Conservation (phyloP, 2,113 vertebrate genomes). For the Regulus satrapa region DNA sequence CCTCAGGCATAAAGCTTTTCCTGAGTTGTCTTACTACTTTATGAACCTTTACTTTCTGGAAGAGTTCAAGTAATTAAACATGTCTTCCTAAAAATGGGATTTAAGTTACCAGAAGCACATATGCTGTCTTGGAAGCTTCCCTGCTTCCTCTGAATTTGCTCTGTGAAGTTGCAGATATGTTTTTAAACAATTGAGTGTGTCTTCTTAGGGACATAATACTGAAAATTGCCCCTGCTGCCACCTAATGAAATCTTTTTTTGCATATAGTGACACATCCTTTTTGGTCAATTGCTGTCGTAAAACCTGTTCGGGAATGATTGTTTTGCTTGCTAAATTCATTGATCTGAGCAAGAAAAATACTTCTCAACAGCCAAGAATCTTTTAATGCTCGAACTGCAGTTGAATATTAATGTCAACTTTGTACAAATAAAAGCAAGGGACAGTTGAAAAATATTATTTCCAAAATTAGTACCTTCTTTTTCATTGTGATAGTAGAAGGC, state of each 20-base stretch:
- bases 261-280: neutral
- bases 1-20: neutral
- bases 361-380: neutral
- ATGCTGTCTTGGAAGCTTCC: neutral
- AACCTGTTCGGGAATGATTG: neutral
- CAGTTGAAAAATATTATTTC: neutral
- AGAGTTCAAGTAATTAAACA: neutral
- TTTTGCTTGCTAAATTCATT: neutral
- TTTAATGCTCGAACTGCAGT: neutral
- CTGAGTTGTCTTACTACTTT: neutral
- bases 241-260: neutral
- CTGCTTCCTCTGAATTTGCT: neutral
- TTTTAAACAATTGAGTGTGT: neutral
- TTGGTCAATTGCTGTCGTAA: neutral
- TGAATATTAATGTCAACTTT: neutral
- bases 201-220: neutral
- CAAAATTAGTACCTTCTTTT: neutral
- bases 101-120: neutral
- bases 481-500: neutral
- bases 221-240: neutral
- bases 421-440: neutral
- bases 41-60: neutral
- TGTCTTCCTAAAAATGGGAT: neutral
- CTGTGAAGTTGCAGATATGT: neutral
- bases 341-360: neutral